Base-by-base conservation (phyloP, 2,888 invertebrate genomes). In the Apodemia duryi region DNA sequence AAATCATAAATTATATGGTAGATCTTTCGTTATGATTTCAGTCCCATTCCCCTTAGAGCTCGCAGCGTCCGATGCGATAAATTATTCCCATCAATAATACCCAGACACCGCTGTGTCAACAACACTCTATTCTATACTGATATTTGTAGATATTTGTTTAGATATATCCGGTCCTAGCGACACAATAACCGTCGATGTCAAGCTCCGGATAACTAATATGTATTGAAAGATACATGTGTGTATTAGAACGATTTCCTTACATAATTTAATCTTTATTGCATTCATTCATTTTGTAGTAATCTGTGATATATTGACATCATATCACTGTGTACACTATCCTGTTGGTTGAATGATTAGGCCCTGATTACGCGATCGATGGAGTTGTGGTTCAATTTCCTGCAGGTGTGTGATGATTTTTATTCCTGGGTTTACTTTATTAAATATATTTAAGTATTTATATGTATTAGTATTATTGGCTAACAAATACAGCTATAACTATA, bases 71-170 rank as follows among this genome's bases (percentile, higher is more conserved):
- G 77, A 80, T 78, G 77, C 85, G 76, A 89, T 89, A 90, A 89
- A 90, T 89, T 88, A 87, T 84, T 77, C 76, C 79, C 85, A 89
- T 88, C 87, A 88, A 89, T 89, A 87, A 88, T 85, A 85, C 75
- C 78, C 80, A 76, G 80, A 75, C 79, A 81, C 74, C 74, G 81
- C 76, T 84, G 83, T 86, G 88, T 88, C 87, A 88, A 89, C 87
- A 88, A 81, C 83, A 81, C 79, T 83, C 79, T 78, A 77, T 78
- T 78, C 66, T 67, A 74, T 74, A 73, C 74, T 74, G 74, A 72
- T 74, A 78, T 80, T 80, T 79, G 79, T 83, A 78, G 76, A 73
- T 75, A 77, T 78, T 76, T 78, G 75, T 77, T 77, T 78, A 75
- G 78, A 66, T 68, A 70, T 67, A 71, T 72, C 69, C 70, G 71